These are phyloP conservation scores for Malaclemys terrapin DNA, from an alignment of 2,113 vertebrate species.

Conservation along the genomic window DNA sequence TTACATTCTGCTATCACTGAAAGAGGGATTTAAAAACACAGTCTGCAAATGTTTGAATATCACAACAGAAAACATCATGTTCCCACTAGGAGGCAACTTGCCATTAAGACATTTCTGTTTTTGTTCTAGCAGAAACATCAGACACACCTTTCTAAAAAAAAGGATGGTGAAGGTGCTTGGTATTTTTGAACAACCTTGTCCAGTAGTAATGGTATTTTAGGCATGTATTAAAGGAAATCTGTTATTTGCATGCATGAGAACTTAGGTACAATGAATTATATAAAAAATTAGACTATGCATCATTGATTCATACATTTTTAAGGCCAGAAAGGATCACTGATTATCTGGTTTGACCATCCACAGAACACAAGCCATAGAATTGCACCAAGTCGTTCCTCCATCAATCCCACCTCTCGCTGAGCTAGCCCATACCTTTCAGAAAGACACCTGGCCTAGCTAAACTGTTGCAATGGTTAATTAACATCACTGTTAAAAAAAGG, in stretches of 20 bases:
- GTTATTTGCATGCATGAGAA: background rate
- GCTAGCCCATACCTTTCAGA: background rate
- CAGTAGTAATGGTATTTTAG: background rate
- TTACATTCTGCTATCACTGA: background rate
- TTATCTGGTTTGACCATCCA: background rate
- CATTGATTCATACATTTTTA: background rate
- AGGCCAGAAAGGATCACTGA: background rate
- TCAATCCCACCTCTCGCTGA: background rate
- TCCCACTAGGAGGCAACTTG: background rate
- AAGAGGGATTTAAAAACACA: conserved; percentile 46
- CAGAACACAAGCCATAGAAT: background rate
- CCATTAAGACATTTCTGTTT: background rate
- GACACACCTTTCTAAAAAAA: background rate
- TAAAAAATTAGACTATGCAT: background rate
- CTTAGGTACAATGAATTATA: background rate
- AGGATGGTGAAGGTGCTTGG: background rate
- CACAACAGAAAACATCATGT: conserved; percentile 17
- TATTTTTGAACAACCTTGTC: background rate
- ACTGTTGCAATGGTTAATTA: background rate
- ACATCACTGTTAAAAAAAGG: background rate
- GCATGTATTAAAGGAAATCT: background rate
- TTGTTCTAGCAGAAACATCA: background rate
- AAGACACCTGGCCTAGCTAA: background rate
- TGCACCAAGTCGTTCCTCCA: fast-evolving
- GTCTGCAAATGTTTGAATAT: conserved; percentile 37